Evolutionary conservation across 2,888 invertebrate species (phyloP), one percentile per base, ranked within the genome.

Genomic region (Aromia moschata): DNA sequence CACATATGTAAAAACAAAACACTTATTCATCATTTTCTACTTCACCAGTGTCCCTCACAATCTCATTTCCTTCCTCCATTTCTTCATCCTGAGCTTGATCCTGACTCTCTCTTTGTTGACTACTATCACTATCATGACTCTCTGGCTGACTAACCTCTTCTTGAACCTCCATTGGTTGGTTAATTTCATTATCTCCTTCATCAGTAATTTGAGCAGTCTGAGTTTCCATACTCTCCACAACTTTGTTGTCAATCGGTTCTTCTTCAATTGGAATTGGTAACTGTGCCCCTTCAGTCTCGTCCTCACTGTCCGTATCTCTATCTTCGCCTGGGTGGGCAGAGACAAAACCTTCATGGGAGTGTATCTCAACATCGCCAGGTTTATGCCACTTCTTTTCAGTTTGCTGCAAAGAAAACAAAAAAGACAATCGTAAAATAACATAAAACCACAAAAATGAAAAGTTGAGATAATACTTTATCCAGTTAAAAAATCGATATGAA

Each of bases 311-410:
- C 1, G 84, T 84, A 60, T 86, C 85, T 20, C 85, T 80, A 60
- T 83, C 84, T 67, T 87, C 87, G 37, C 89, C 90, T 40, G 90
- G 89, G 82, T 90, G 89, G 38, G 84, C 83, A 0, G 88, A 85
- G 51, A 87, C 84, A 70, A 85, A 84, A 60, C 83, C 82, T 43
- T 84, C 82, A 16, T 89, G 87, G 56, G 82, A 81, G 41, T 82
- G 81, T 7, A 79, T 78, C 52, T 84, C 82, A 58, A 85, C 83
- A 1, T 69, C 83, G 58, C 89, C 89, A 9, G 89, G 88, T 60
- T 88, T 87, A 1, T 84, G 83, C 86, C 87, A 89, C 41, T 79
- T 79, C 56, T 81, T 80, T 45, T 82, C 81, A 0, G 79, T 71
- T 61, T 83, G 80, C 83, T 84, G 59, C n/a, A 4, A 9, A 9